These are phyloP conservation scores for Pseudoips prasinana DNA, from an alignment of 2,888 invertebrate genomes.

Conservation along the genomic window DNA sequence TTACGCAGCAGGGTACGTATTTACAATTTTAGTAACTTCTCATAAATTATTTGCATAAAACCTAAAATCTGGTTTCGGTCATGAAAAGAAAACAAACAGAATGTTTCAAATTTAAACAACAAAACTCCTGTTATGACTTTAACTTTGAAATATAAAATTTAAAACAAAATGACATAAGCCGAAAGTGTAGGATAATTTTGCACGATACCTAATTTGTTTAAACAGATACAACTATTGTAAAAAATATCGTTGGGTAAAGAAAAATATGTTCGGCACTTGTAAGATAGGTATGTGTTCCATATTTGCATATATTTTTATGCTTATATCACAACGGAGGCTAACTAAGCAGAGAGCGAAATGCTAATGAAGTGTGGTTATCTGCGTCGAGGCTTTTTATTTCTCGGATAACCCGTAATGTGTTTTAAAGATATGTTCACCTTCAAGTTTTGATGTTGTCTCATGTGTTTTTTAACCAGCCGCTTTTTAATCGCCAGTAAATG, in stretches of 20 bases:
- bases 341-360: slow-evolving; percentile 49
- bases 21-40: slow-evolving; percentile 46
- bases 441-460: slow-evolving; percentile 44
- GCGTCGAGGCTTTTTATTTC: slow-evolving; percentile 50
- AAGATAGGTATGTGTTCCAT: no score
- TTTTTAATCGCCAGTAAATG: slow-evolving; percentile 33
- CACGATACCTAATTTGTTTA: no score
- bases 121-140: no score
- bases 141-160: no score
- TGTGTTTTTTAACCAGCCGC: slow-evolving; percentile 31
- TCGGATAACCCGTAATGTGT: slow-evolving; percentile 58
- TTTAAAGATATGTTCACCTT: slow-evolving; percentile 53
- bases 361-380: slow-evolving; percentile 61
- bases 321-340: slow-evolving; percentile 41
- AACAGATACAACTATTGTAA: no score
- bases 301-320: slow-evolving; percentile 48
- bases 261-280: slow-evolving; percentile 29
- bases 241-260: slow-evolving; percentile 14
- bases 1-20: slow-evolving; percentile 46
- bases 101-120: no score
- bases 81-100: no score
- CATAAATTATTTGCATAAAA: slow-evolving; percentile 48
- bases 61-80: no score
- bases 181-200: no score
- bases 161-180: no score